Percentiles rank a stretch among this genome's conserved stretches.
phyloP scores from a whole-genome alignment of 2,888 invertebrate species.

The Leucozona laternaria region DNA sequence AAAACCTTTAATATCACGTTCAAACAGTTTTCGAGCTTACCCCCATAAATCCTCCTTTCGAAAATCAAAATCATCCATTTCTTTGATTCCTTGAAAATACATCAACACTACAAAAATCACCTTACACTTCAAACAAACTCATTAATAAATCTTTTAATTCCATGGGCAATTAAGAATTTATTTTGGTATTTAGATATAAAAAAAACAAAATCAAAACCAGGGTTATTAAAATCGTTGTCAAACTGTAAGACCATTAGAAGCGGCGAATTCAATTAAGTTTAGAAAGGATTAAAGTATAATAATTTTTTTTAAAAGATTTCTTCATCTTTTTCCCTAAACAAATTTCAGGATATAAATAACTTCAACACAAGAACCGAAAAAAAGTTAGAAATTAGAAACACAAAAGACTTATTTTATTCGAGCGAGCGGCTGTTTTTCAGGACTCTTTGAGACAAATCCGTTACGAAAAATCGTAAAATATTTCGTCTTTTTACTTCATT shows the following conservation, averaged over 20 bases:
- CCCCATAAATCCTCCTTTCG: neutral
- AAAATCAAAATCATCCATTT: slow-evolving; percentile 2
- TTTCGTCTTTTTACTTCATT: slow-evolving; percentile 6
- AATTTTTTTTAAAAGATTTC: neutral
- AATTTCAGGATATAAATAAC: neutral
- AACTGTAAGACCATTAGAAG: neutral
- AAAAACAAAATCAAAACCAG: neutral
- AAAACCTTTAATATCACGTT: neutral
- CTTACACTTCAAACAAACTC: neutral
- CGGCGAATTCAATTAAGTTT: neutral
- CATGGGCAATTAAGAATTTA: neutral
- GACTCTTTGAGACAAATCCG: neutral
- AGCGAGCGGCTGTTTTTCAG: neutral
- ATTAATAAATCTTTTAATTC: neutral
- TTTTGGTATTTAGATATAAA: neutral
- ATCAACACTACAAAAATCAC: neutral
- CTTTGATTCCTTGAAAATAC: neutral
- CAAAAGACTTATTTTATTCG: neutral
- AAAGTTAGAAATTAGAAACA: neutral
- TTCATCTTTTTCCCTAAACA: neutral
- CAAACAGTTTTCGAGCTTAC: neutral
- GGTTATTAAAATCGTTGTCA: neutral
- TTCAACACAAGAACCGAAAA: neutral
- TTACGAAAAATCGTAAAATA: slow-evolving; percentile 29
- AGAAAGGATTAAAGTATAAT: neutral